A percentile compares a stretch with the other conserved stretches of the same genome.
These are phyloP conservation scores for Pristionchus maxplancki DNA, from an alignment of 2,888 invertebrate species.

Conservation along the genomic window DNA sequence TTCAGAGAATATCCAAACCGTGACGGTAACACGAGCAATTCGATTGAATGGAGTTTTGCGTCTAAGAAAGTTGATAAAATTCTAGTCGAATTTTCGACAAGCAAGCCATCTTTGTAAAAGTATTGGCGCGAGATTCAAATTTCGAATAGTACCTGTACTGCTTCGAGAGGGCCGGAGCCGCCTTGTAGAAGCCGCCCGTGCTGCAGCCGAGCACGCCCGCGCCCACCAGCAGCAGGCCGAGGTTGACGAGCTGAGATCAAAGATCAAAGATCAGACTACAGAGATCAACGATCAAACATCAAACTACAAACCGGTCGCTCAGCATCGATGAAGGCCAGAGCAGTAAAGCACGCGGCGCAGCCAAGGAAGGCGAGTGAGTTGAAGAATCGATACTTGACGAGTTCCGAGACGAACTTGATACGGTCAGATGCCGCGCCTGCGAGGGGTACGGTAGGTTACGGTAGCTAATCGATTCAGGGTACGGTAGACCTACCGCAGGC, in stretches of 20 bases:
- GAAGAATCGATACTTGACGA: constrained; percentile 68
- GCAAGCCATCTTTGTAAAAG: not conserved
- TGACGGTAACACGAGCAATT: too few species aligned
- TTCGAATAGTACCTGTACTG: constrained; percentile 64
- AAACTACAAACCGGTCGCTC: not conserved
- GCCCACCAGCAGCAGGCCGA: constrained; percentile 63
- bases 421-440: constrained; percentile 56
- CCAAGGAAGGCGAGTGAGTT: constrained; percentile 71
- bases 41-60: too few species aligned
- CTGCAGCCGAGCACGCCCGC: constrained; percentile 69
- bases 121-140: not conserved
- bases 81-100: not conserved
- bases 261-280: not conserved
- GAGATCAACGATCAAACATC: constrained; percentile 21
- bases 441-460: not conserved
- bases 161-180: constrained; percentile 73
- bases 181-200: constrained; percentile 76
- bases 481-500: constrained; percentile 52
- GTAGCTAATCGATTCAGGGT: not conserved
- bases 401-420: constrained; percentile 65
- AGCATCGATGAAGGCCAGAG: constrained; percentile 59
- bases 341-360: constrained; percentile 58
- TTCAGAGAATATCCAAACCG: too few species aligned
- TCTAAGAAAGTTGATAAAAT: too few species aligned
- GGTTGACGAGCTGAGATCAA: constrained; percentile 56